Conservation (phyloP, 35 echinoderm and acorn worm species). For the Apostichopus californicus region DNA sequence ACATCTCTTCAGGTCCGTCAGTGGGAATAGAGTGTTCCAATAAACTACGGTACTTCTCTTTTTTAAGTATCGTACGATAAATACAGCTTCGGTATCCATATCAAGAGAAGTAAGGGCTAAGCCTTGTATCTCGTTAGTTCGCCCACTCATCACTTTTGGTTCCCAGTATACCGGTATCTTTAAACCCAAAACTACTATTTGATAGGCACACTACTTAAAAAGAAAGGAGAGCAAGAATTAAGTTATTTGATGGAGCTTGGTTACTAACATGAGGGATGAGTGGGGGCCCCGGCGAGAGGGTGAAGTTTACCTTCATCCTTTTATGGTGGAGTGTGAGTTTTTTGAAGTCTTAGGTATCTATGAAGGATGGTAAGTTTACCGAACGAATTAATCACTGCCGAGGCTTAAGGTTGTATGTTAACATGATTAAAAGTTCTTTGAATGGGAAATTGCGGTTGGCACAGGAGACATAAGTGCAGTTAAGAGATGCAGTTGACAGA, state of each 20-base stretch:
- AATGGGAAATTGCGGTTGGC: neutral
- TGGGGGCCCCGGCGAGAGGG: neutral
- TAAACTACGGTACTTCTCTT: no score
- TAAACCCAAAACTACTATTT: neutral
- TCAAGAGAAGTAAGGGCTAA: no score
- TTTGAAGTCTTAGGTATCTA: neutral
- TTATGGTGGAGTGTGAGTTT: neutral
- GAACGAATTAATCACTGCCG: neutral
- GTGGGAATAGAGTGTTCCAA: no score
- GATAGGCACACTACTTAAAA: neutral
- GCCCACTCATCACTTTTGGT: neutral
- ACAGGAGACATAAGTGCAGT: neutral
- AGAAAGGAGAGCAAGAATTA: neutral
- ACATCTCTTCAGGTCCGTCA: no score
- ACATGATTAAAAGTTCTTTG: neutral
- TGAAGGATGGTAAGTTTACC: neutral
- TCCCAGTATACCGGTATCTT: neutral
- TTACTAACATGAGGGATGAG: neutral
- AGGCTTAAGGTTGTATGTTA: slow-evolving; percentile 1
- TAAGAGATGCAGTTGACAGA: neutral
- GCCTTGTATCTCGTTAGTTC: neutral
- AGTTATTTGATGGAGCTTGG: slow-evolving; percentile 3
- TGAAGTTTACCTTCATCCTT: neutral
- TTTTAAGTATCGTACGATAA: no score
- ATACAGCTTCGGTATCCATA: no score